These are phyloP conservation scores for Sminthurides bifidus DNA, from an alignment of 1,140 invertebrate genomes.

Conservation along the genomic window DNA sequence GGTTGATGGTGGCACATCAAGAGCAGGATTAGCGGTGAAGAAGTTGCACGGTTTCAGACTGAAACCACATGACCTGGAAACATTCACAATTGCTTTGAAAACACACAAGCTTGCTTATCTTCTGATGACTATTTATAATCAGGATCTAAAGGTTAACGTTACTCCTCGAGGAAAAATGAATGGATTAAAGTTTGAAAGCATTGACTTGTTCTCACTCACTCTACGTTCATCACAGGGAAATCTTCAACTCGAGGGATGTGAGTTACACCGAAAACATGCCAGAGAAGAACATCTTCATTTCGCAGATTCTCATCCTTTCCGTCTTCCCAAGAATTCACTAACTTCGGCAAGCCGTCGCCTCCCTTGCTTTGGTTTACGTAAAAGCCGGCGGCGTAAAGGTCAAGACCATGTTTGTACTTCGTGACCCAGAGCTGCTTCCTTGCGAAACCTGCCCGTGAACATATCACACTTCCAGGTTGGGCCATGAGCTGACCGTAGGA, in stretches of 20 bases:
- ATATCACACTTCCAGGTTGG: slow-evolving; percentile 12
- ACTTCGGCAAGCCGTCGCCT: slow-evolving; percentile 16
- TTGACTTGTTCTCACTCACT: slow-evolving; percentile 14
- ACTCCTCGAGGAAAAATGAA: too few species aligned
- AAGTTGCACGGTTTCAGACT: slow-evolving; percentile 28
- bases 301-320: slow-evolving; percentile 12
- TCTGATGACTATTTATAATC: not conserved
- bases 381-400: slow-evolving; percentile 19
- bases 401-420: slow-evolving; percentile 2
- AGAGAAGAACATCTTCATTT: slow-evolving; percentile 27
- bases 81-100: too few species aligned
- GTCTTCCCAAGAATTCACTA: slow-evolving; percentile 3
- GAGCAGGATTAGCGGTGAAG: slow-evolving; percentile 21
- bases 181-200: not conserved
- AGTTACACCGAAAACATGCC: slow-evolving; percentile 28
- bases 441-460: slow-evolving; percentile 22
- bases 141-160: too few species aligned
- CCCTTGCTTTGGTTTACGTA: slow-evolving; percentile 29
- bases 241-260: slow-evolving; percentile 29
- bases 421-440: slow-evolving; percentile 15
- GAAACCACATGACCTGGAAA: slow-evolving; percentile 27
- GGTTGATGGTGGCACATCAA: slow-evolving; percentile 23
- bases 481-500: slow-evolving; percentile 13
- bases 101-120: not conserved
- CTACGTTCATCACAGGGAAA: slow-evolving; percentile 28